A percentile compares a stretch with the other conserved stretches of the same genome.
Conservation (phyloP, 2,888 invertebrate genomes). For the Chirona hameri region DNA sequence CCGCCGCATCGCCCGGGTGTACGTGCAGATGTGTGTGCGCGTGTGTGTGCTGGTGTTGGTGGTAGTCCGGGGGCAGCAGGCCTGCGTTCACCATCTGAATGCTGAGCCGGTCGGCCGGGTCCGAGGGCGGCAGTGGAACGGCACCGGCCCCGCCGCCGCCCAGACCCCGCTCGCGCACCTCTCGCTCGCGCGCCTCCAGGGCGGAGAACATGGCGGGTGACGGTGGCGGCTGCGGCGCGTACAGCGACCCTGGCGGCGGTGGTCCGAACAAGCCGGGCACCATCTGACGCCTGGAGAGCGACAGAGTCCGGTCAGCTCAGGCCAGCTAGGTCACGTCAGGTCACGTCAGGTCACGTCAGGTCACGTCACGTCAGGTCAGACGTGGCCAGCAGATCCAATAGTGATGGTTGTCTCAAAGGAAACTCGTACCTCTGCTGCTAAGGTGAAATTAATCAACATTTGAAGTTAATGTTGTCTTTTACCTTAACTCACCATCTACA, state of each 20-base stretch:
- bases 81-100: conserved; percentile 23
- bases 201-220: conserved; percentile 30
- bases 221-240: conserved; percentile 26
- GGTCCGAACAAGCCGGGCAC: conserved; percentile 8
- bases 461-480: too few species aligned
- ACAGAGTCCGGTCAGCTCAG: background rate
- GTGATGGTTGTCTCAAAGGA: too few species aligned
- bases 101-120: conserved; percentile 14
- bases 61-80: conserved; percentile 57
- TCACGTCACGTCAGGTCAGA: background rate
- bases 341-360: background rate
- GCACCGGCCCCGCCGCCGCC: conserved; percentile 37
- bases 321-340: too few species aligned
- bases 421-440: too few species aligned
- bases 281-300: background rate
- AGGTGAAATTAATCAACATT: too few species aligned
- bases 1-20: conserved; percentile 57
- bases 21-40: conserved; percentile 81
- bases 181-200: conserved; percentile 33
- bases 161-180: conserved; percentile 40
- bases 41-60: conserved; percentile 87
- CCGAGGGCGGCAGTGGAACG: conserved; percentile 12
- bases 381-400: too few species aligned
- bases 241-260: conserved; percentile 27
- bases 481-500: too few species aligned